Conservation (phyloP, 2,113 vertebrate genomes). For the Megaleporinus macrocephalus region DNA sequence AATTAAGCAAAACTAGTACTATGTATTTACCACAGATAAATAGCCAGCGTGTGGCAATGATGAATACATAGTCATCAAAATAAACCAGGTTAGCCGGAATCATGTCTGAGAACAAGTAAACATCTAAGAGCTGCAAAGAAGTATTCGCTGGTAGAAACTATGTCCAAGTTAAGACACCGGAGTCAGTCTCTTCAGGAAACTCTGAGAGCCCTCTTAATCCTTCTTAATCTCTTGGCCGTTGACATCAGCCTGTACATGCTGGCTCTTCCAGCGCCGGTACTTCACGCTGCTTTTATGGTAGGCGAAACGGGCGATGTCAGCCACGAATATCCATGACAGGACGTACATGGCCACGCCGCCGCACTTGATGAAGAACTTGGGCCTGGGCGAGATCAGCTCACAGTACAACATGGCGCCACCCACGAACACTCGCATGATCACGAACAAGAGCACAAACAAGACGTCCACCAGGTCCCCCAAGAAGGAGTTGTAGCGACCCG, state of each 20-base stretch:
- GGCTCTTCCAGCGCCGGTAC: slow-evolving; percentile 75
- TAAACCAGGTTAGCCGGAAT: slow-evolving; percentile 32
- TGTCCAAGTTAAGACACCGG: slow-evolving; percentile 14
- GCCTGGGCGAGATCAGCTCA: slow-evolving; percentile 88
- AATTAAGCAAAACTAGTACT: slow-evolving; percentile 22
- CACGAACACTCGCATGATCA: slow-evolving; percentile 88
- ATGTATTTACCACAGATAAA: slow-evolving; percentile 22
- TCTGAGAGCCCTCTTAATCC: slow-evolving; percentile 59
- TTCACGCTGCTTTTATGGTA: slow-evolving; percentile 84
- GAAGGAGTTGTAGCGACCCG: slow-evolving; percentile 80
- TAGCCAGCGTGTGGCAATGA: slow-evolving; percentile 2
- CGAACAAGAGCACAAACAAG: slow-evolving; percentile 89
- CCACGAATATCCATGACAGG: slow-evolving; percentile 93
- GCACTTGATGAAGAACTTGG: slow-evolving; percentile 90
- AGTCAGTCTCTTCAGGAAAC: background rate
- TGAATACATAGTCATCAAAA: slow-evolving; percentile 22
- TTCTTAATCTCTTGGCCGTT: slow-evolving; percentile 77
- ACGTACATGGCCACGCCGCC: slow-evolving; percentile 92
- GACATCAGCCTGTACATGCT: slow-evolving; percentile 52
- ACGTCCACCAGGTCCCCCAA: slow-evolving; percentile 87
- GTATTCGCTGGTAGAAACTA: slow-evolving; percentile 17
- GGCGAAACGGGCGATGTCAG: slow-evolving; percentile 89
- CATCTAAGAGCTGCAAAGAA: slow-evolving; percentile 23
- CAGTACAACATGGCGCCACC: slow-evolving; percentile 93
- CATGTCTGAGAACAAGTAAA: slow-evolving; percentile 34